These are phyloP conservation scores for Myrmecophaga tridactyla DNA, from an alignment of 2,113 vertebrate genomes.

Conservation along the genomic window DNA sequence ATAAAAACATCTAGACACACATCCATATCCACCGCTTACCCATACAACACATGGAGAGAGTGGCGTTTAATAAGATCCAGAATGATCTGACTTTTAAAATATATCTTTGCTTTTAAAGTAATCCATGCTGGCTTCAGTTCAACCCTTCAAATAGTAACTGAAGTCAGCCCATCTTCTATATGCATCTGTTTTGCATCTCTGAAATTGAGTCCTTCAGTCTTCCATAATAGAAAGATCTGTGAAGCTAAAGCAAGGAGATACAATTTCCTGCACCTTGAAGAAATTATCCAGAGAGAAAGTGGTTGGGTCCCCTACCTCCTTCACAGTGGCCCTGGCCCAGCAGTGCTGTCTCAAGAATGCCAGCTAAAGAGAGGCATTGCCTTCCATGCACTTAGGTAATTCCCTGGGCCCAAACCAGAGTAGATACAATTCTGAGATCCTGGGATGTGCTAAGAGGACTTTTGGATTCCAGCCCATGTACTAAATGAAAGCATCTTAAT, in stretches of 20 bases:
- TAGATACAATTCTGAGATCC: background rate
- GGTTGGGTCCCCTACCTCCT: background rate
- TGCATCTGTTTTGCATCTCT: conserved; percentile 40
- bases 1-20: conserved; percentile 37
- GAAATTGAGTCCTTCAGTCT: conserved; percentile 17
- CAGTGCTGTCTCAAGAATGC: background rate
- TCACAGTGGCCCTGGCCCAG: background rate
- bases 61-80: conserved; percentile 68
- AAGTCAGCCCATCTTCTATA: conserved; percentile 16
- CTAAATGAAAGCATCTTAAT: conserved; percentile 53
- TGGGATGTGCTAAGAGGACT: conserved; percentile 50
- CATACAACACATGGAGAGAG: conserved; percentile 6
- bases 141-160: conserved; percentile 39
- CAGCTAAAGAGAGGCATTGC: background rate
- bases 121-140: conserved; percentile 40
- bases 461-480: conserved; percentile 58
- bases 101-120: conserved; percentile 52
- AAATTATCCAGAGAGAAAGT: background rate
- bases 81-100: conserved; percentile 66
- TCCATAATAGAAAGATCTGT: background rate
- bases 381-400: conserved; percentile 10
- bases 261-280: background rate
- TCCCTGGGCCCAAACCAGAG: background rate
- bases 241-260: background rate
- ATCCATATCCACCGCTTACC: background rate